A percentile compares a stretch with the other conserved stretches of the same genome.
phyloP scores from a whole-genome alignment of 2,113 vertebrate species.

The Ifrita kowaldi region DNA sequence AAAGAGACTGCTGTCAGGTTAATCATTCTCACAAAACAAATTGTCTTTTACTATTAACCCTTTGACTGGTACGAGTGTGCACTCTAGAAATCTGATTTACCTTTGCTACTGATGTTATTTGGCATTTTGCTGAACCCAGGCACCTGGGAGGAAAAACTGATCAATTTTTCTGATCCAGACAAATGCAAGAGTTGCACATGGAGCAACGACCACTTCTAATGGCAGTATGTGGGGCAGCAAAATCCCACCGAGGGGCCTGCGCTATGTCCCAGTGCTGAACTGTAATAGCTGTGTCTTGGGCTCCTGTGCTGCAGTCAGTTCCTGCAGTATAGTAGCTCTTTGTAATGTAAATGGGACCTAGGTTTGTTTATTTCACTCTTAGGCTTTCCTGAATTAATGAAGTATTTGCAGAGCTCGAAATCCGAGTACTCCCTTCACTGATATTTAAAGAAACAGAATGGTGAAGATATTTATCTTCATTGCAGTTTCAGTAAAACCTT shows the following conservation, averaged over 20 bases:
- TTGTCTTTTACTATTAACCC: constrained; percentile 13
- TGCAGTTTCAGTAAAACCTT: constrained; percentile 14
- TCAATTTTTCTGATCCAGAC: constrained; percentile 14
- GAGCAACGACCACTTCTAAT: neutral
- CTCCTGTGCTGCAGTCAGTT: neutral
- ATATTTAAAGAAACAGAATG: constrained; percentile 33
- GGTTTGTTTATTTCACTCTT: constrained; percentile 53
- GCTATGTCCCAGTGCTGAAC: neutral
- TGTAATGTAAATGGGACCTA: constrained; percentile 46
- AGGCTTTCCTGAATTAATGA: constrained; percentile 56
- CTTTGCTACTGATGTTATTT: neutral
- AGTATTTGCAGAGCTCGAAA: neutral
- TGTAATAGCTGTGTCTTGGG: neutral
- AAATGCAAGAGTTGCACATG: neutral
- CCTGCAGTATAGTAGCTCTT: constrained; percentile 29
- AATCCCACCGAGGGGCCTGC: neutral
- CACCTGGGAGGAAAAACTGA: neutral
- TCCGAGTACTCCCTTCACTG: neutral
- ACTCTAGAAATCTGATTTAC: constrained; percentile 40
- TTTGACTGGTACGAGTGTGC: neutral
- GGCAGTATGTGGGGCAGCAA: neutral
- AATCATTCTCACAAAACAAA: constrained; percentile 50
- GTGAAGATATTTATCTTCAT: constrained; percentile 1
- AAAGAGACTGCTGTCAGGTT: constrained; percentile 41
- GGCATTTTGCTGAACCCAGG: neutral